phyloP scores from a whole-genome alignment of 2,113 vertebrate genomes.

The Tinamus guttatus region DNA sequence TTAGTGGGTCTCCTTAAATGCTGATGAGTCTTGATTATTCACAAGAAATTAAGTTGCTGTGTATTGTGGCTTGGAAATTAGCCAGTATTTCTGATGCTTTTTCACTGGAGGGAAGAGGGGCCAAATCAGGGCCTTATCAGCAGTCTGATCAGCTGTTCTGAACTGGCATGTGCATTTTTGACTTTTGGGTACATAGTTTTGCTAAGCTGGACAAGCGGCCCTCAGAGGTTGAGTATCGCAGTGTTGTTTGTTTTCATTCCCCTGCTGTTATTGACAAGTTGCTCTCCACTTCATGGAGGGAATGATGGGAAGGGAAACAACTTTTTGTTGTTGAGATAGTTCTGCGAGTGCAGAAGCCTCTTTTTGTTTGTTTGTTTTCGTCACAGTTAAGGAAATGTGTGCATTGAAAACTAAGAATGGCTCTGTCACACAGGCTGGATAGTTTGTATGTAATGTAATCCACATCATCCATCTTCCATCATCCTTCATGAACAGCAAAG shows the following conservation, averaged over 20 bases:
- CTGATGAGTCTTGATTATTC: accelerated
- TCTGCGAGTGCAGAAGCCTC: not conserved
- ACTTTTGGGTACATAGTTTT: not conserved
- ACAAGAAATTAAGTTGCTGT: not conserved
- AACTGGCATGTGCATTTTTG: accelerated
- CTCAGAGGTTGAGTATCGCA: accelerated
- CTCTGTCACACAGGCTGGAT: not conserved
- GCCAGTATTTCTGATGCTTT: not conserved
- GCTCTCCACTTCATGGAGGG: not conserved
- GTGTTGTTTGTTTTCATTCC: not conserved
- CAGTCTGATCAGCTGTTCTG: not conserved
- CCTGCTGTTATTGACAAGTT: not conserved
- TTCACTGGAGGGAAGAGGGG: not conserved
- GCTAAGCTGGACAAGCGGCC: not conserved
- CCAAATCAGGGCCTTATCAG: not conserved
- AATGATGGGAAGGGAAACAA: not conserved
- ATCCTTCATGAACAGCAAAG: not conserved
- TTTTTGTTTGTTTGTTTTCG: not conserved
- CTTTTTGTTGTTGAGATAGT: not conserved
- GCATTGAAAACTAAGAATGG: not conserved
- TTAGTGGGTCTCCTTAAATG: not conserved
- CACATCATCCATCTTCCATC: accelerated
- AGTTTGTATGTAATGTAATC: not conserved
- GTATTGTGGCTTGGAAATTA: not conserved
- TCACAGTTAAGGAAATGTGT: not conserved